Percentiles rank a stretch among this genome's conserved stretches.
Conservation (phyloP, 2,113 vertebrate genomes). For the Gavia stellata region DNA sequence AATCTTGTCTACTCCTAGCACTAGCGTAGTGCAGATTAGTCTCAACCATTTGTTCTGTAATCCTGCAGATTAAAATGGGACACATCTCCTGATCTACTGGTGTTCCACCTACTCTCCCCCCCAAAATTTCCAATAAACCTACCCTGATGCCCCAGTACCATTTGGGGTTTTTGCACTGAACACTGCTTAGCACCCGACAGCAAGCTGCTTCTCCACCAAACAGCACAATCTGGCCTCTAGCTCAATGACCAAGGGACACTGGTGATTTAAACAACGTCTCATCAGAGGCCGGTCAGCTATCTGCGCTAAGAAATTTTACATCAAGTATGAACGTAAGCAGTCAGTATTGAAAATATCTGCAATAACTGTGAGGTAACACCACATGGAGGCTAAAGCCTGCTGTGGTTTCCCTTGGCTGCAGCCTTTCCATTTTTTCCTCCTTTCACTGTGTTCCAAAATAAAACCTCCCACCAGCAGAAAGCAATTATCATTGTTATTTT, state of each 20-base stretch:
- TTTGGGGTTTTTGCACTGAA: not conserved
- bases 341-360: not conserved
- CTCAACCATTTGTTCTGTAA: not conserved
- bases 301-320: not conserved
- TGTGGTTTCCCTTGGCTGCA: not conserved
- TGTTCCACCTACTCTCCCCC: not conserved
- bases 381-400: not conserved
- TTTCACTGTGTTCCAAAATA: not conserved
- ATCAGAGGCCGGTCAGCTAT: not conserved
- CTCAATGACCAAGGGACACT: not conserved
- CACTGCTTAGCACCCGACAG: rapidly evolving
- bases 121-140: not conserved
- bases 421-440: not conserved
- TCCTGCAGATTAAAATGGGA: not conserved
- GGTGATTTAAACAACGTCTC: not conserved
- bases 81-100: not conserved
- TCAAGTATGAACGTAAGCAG: not conserved
- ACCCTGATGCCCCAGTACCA: not conserved
- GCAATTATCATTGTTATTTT: constrained; percentile 60
- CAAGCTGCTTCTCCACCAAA: not conserved
- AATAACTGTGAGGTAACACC: not conserved
- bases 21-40: not conserved
- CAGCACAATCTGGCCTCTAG: not conserved
- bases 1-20: not conserved
- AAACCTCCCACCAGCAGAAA: constrained; percentile 54